Conservation (phyloP, 1,140 invertebrate genomes). For the Brachionus paranguensis region DNA sequence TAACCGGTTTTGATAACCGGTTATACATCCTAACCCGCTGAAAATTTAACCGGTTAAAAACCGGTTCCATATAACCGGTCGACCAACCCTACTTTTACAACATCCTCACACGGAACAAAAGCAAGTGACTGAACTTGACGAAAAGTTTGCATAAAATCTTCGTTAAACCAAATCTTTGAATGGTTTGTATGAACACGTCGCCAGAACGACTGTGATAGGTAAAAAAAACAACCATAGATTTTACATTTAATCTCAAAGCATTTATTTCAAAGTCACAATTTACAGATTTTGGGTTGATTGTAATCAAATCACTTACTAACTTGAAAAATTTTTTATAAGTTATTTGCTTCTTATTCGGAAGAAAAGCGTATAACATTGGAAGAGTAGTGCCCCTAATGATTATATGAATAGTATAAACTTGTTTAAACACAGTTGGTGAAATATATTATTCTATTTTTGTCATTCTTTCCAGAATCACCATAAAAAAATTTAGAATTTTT, state of each 20-base stretch:
- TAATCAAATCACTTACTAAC: neutral
- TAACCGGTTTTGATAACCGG: no score
- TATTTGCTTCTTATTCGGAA: neutral
- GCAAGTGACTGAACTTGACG: neutral
- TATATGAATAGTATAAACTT: constrained; percentile 2
- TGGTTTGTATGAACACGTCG: neutral
- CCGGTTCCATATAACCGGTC: no score
- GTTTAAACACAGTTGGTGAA: neutral
- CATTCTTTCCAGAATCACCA: neutral
- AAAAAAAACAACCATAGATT: neutral
- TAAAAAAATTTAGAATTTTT: neutral
- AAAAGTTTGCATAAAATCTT: neutral
- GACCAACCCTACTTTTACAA: no score
- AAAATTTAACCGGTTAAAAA: no score
- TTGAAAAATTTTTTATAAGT: neutral
- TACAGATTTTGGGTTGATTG: neutral
- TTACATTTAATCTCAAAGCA: neutral
- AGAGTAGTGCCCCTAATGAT: neutral
- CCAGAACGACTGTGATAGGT: neutral
- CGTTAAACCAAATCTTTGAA: neutral
- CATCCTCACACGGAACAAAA: neutral
- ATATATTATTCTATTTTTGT: neutral
- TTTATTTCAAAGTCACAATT: neutral
- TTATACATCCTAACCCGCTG: no score
- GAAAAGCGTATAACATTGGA: neutral